Evolutionary conservation across 2,797 vertebrate genomes (phyloP).

Genomic region (Girardinus metallicus): DNA sequence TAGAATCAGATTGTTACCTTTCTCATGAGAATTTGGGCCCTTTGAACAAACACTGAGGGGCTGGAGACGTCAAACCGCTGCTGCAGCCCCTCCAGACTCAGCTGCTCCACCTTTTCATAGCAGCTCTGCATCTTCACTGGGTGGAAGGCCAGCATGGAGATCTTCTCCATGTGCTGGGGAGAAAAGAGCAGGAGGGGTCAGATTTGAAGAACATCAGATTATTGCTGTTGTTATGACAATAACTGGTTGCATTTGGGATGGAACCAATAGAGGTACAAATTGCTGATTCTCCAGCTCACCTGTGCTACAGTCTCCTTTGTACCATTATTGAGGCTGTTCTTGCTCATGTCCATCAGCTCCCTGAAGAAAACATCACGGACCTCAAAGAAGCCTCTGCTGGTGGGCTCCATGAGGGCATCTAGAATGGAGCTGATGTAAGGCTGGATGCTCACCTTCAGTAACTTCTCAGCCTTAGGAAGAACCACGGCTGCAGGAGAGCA

Average conservation of each 20-base stretch:
- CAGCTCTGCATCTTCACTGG: slow-evolving; percentile 96
- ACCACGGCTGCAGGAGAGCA: slow-evolving; percentile 78
- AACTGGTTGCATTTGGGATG: not conserved
- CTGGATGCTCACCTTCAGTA: slow-evolving; percentile 92
- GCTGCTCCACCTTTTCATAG: slow-evolving; percentile 91
- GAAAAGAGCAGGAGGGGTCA: not conserved
- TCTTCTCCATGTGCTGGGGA: slow-evolving; percentile 89
- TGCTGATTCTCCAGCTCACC: slow-evolving; percentile 75
- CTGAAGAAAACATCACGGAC: slow-evolving; percentile 91
- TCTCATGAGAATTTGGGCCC: slow-evolving; percentile 96
- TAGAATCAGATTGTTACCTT: slow-evolving; percentile 79
- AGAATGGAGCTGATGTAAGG: slow-evolving; percentile 94
- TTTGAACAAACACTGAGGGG: slow-evolving; percentile 91
- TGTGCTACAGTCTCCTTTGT: slow-evolving; percentile 89
- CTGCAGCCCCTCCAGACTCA: slow-evolving; percentile 94
- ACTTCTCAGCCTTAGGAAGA: slow-evolving; percentile 90
- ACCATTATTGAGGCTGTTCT: slow-evolving; percentile 89
- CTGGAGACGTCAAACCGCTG: slow-evolving; percentile 93
- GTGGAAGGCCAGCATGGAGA: slow-evolving; percentile 93
- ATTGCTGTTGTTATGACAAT: not conserved
- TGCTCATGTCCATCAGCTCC: slow-evolving; percentile 93
- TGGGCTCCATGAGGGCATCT: slow-evolving; percentile 94
- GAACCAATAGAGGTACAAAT: not conserved
- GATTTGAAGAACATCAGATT: not conserved
- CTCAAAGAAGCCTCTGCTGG: slow-evolving; percentile 92